Base-by-base conservation (phyloP, 2,113 vertebrate species). In the Orientallactaga bullata region DNA sequence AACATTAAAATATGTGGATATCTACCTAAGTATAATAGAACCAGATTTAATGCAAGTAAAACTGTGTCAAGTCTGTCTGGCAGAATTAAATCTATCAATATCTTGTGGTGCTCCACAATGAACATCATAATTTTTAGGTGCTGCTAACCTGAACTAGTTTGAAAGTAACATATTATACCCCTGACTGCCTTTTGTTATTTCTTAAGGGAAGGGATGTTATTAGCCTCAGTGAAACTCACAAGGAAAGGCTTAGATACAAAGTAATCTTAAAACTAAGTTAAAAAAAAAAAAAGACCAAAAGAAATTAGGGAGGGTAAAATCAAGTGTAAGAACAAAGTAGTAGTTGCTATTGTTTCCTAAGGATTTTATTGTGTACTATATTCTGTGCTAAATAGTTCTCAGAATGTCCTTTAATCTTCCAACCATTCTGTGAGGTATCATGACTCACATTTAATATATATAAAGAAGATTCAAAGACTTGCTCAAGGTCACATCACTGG, bases 1-100 rank as follows among this genome's bases (percentile, higher is more conserved):
- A 90, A 71, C 86, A 81, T 85, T 72, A 84, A 66, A 95, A 85
- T 86, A 92, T 60, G 42, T 87, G 51, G 71, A 63, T 39, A 92
- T 93, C 71, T 83, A 30, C 74, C 86, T 68, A 84, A 93, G 80
- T 35, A 92, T 88, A 91, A 85, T 73, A 81, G 18, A 94, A 63
- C 58, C 23, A 93, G 73, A 72, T 61, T 94, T 72, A 95, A 28
- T 80, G 88, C 60, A 92, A 16, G 87, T 93, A 91, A 94, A 94
- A 95, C 11, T 81, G 58, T 85, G 60, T 90, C 55, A 95, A 60
- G 81, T 89, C 80, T 47, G 79, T 61, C 83, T 47, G 74, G 60
- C 55, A 95, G 88, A 82, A 88, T 92, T 94, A 95, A 96, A 90
- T 94, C 80, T 93, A 90, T 87, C 55, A 90, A 78, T 95, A 93